A percentile compares a stretch with the other conserved stretches of the same genome.
phyloP scores from a whole-genome alignment of 2,113 vertebrate genomes.

The Ammospiza nelsoni region DNA sequence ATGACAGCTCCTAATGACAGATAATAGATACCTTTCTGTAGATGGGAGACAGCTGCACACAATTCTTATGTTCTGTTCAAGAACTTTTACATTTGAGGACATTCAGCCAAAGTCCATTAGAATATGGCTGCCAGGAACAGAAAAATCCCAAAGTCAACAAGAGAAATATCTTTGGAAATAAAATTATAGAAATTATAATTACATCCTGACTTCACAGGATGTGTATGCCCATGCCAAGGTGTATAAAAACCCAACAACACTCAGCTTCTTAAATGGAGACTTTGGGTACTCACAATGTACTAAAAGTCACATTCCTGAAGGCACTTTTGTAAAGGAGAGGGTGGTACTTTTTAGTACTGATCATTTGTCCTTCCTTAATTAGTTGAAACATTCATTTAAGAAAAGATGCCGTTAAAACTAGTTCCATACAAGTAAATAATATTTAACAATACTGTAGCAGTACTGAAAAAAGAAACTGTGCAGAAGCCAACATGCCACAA shows the following conservation, averaged over 20 bases:
- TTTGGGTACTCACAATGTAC: background rate
- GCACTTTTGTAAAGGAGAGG: background rate
- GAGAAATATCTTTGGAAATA: background rate
- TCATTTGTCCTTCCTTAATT: background rate
- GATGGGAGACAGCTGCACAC: background rate
- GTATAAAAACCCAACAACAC: background rate
- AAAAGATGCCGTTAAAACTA: slow-evolving; percentile 20
- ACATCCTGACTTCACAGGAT: background rate
- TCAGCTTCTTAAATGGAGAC: background rate
- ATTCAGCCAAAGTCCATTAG: background rate
- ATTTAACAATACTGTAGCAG: slow-evolving; percentile 15
- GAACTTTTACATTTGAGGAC: background rate
- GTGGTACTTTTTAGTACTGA: background rate
- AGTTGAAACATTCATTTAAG: background rate
- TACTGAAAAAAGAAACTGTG: slow-evolving; percentile 59
- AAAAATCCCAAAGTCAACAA: background rate
- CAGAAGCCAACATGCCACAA: slow-evolving; percentile 49
- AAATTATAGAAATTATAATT: background rate
- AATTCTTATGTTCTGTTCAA: background rate
- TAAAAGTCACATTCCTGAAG: background rate
- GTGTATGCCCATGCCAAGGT: background rate
- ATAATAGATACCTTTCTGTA: background rate
- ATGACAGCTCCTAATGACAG: background rate
- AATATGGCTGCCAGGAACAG: background rate
- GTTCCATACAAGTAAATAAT: background rate